Base-by-base conservation (phyloP, 2,113 vertebrate genomes). In the Corythornis vintsioides region DNA sequence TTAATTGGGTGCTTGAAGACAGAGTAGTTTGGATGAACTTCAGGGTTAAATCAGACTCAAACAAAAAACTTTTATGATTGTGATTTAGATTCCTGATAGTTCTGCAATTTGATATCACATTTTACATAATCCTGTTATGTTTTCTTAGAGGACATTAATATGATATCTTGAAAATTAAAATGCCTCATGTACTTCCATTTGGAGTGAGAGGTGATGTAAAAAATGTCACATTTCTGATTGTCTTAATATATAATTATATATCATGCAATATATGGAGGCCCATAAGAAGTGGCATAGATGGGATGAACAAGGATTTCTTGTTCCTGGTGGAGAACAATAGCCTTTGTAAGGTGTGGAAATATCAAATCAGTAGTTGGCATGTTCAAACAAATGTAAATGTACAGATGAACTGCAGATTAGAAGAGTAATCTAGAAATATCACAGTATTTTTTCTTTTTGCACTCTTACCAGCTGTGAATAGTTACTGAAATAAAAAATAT, bases 401-500 rank as follows among this genome's bases (percentile, higher is more conserved):
- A 61, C 24, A 50, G 9, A n/a, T 2, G 2, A 56, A 40, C 14
- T 43, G 10, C 25, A 48, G 28, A 81, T 63, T 48, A 35, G 40
- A 70, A 74, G 25, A 74, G 3, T 31, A 18, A 71, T 84, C 20
- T 56, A 72, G 77, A 92, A 90, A 64, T 72, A 69, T 5, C 12
- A 18, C 9, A 7, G 9, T 26, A 28, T 61, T 75, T 38, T 69
- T 83, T 86, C 38, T 55, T 90, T 75, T 17, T 13, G 13, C 25
- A 31, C 31, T 90, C 70, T 78, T 75, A 60, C n/a, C 90, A 86
- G 74, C n/a, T 78, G 65, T 42, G 47, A 81, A 67, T 55, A 90
- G 66, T 50, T 28, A 45, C 53, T 94, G 77, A 90, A 93, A 67
- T 75, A 25, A 63, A 71, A 90, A 90, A 69, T 74, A 55, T 74